These are phyloP conservation scores for Philereme vetulata DNA, from an alignment of 2,888 invertebrate genomes.

Conservation along the genomic window DNA sequence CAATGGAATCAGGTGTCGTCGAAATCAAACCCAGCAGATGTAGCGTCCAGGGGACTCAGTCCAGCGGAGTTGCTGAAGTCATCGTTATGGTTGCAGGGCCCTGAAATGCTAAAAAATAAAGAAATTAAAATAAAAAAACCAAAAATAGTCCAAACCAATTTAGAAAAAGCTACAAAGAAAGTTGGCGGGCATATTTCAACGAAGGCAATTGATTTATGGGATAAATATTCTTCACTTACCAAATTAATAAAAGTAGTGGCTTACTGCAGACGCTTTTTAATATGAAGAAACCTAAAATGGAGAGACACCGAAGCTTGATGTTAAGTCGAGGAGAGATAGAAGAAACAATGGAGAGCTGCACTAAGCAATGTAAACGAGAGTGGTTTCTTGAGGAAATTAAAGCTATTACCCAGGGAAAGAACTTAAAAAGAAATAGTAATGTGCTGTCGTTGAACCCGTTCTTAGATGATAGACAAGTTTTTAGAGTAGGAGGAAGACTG, in stretches of 20 bases:
- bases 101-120: constrained; percentile 1
- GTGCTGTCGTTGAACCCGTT: background rate
- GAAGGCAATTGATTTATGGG: background rate
- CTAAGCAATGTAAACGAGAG: background rate
- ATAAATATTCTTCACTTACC: constrained; percentile 2
- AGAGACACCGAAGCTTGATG: background rate
- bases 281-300: background rate
- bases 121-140: background rate
- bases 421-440: background rate
- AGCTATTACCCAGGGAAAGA: background rate
- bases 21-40: constrained; percentile 32
- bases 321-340: constrained; percentile 3
- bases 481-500: constrained; percentile 21
- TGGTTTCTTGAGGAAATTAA: background rate
- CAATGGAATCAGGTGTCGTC: constrained; percentile 25
- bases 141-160: background rate
- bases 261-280: background rate
- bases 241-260: background rate
- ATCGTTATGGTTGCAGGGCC: constrained; percentile 1
- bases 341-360: constrained; percentile 1
- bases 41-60: too few species aligned
- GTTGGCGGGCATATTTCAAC: background rate
- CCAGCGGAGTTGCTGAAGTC: constrained; percentile 12
- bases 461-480: constrained; percentile 6
- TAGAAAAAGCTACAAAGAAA: constrained; percentile 1